Evolutionary conservation across 1,140 invertebrate species (phyloP).

Genomic region (Ctenoplectra terminalis): DNA sequence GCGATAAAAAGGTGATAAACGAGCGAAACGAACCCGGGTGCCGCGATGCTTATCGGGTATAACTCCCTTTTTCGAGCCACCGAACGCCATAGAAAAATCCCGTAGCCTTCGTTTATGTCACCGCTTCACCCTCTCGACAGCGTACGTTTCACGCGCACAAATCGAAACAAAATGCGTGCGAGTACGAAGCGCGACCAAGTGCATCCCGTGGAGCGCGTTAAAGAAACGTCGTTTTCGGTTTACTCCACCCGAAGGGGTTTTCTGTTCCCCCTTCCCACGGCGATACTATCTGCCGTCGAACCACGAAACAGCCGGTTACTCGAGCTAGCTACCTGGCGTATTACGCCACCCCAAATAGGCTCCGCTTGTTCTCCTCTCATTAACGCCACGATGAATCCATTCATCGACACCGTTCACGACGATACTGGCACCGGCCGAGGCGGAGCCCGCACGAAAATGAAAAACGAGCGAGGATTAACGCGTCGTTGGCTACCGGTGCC

Average conservation of each 20-base stretch:
- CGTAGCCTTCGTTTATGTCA: conserved; percentile 42
- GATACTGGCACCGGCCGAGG: conserved; percentile 1
- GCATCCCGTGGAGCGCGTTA: conserved; percentile 48
- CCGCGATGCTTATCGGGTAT: conserved; percentile 63
- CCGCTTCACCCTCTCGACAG: conserved; percentile 41
- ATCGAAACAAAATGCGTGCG: neutral
- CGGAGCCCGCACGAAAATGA: conserved; percentile 52
- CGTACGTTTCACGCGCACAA: neutral
- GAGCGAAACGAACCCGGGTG: conserved; percentile 49
- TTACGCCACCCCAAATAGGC: conserved; percentile 55
- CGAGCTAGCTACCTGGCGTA: conserved; percentile 50
- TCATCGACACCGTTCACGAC: conserved; percentile 35
- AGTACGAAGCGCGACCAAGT: conserved; percentile 47
- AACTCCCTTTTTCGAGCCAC: conserved; percentile 57
- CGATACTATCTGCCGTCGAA: conserved; percentile 54
- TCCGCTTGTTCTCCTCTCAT: conserved; percentile 64
- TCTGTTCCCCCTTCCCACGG: neutral
- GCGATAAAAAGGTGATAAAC: conserved; percentile 73
- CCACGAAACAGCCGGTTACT: conserved; percentile 37
- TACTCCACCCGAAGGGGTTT: conserved; percentile 45
- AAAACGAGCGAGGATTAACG: conserved; percentile 64
- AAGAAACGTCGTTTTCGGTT: conserved; percentile 56
- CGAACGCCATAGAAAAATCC: conserved; percentile 62
- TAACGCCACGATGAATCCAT: conserved; percentile 64
- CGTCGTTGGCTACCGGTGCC: conserved; percentile 45